Evolutionary conservation across 2,113 vertebrate species (phyloP).

Genomic region (Hyla sarda): DNA sequence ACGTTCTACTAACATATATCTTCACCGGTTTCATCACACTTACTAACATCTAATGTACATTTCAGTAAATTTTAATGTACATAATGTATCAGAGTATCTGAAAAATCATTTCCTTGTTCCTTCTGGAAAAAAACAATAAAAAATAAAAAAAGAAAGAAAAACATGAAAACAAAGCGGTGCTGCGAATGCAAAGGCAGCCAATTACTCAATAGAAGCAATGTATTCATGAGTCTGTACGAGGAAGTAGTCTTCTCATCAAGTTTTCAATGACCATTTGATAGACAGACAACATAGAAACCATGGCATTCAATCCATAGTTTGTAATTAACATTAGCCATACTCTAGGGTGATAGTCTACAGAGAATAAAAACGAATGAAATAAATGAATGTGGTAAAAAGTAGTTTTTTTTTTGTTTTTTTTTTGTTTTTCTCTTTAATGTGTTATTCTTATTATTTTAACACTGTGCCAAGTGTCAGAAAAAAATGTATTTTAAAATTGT

Average conservation of each 20-base stretch:
- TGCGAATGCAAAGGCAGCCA: constrained; percentile 72
- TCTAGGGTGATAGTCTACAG: constrained; percentile 75
- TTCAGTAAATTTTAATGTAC: constrained; percentile 74
- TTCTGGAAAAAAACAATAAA: constrained; percentile 65
- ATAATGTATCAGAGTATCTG: constrained; percentile 68
- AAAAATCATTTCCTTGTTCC: constrained; percentile 65
- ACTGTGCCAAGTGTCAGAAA: constrained; percentile 78
- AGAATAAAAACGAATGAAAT: constrained; percentile 67
- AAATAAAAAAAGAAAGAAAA: not conserved
- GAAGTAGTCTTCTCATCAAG: constrained; percentile 69
- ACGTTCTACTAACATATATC: constrained; percentile 79
- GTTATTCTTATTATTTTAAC: constrained; percentile 61
- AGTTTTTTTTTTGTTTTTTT: constrained; percentile 13
- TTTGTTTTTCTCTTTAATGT: constrained; percentile 42
- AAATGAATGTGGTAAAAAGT: constrained; percentile 54
- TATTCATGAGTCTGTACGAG: constrained; percentile 69
- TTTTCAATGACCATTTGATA: constrained; percentile 74
- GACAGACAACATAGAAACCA: constrained; percentile 77
- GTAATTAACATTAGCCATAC: constrained; percentile 77
- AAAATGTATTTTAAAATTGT: constrained; percentile 68
- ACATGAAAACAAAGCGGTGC: constrained; percentile 62
- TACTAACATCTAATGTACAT: constrained; percentile 78
- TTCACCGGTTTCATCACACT: constrained; percentile 80
- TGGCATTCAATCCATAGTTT: constrained; percentile 80
- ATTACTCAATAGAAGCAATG: constrained; percentile 73